Evolutionary conservation across 1,140 invertebrate species (phyloP).

Genomic region (Cherax quadricarinatus): DNA sequence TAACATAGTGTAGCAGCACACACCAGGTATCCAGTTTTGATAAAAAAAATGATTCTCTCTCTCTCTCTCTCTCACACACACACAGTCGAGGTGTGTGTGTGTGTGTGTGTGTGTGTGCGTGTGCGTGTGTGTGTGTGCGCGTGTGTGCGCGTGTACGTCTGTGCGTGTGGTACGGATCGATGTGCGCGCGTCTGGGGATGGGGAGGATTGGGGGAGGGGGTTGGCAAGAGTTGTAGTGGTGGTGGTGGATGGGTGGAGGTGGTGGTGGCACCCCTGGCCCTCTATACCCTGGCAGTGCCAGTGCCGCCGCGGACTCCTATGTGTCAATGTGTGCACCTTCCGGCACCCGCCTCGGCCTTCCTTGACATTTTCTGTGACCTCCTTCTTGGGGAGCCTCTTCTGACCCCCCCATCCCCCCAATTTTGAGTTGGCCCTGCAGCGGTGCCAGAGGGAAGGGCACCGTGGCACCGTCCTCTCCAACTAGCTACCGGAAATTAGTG

Average conservation of each 20-base stretch:
- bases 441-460: conserved; percentile 28
- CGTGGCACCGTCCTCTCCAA: background rate
- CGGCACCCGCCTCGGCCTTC: conserved; percentile 48
- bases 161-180: conserved; percentile 51
- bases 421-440: conserved; percentile 19
- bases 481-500: background rate
- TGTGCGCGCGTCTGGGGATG: conserved; percentile 57
- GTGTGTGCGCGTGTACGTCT: background rate
- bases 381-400: conserved; percentile 2
- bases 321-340: conserved; percentile 59
- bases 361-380: conserved; percentile 52
- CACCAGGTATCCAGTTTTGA: no score
- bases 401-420: conserved; percentile 15
- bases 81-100: no score
- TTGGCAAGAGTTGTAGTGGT: conserved; percentile 29
- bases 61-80: no score
- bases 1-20: no score
- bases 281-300: conserved; percentile 31
- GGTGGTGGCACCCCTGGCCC: conserved; percentile 14
- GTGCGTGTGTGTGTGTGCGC: no score
- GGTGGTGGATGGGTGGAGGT: conserved; percentile 25
- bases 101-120: no score
- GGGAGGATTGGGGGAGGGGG: no score
- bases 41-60: no score
- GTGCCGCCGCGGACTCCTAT: conserved; percentile 62